phyloP scores from a whole-genome alignment of 1,140 invertebrate genomes.

The Geopemphigus sp. region DNA sequence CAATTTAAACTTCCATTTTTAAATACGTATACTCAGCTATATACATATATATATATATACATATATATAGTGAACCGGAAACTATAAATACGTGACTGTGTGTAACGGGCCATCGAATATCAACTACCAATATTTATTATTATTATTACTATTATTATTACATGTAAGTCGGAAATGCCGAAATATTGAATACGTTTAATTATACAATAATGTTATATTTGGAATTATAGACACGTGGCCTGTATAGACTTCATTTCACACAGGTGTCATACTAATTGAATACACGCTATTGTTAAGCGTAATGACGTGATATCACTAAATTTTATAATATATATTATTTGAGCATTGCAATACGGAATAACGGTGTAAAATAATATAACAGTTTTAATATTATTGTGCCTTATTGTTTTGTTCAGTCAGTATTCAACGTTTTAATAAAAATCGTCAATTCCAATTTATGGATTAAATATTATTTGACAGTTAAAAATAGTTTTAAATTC shows the following conservation, averaged over 20 bases:
- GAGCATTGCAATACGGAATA: neutral
- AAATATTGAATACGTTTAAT: conserved; percentile 33
- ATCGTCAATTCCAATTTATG: neutral
- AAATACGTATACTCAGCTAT: too few relatives aligned
- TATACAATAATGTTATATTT: conserved; percentile 15
- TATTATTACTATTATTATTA: conserved; percentile 23
- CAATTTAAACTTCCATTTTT: too few relatives aligned
- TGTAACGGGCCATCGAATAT: conserved; percentile 26
- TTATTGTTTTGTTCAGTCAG: neutral
- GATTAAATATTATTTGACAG: neutral
- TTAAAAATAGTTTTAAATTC: neutral
- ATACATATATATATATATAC: neutral
- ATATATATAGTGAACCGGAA: conserved; percentile 8
- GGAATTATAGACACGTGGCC: conserved; percentile 4
- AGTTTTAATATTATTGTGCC: neutral
- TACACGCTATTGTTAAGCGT: neutral
- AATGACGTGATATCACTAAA: neutral
- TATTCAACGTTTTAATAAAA: neutral
- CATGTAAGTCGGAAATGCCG: conserved; percentile 11
- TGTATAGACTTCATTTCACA: neutral
- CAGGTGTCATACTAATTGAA: conserved; percentile 15
- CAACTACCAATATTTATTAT: conserved; percentile 32
- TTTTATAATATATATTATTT: neutral
- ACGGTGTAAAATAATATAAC: neutral
- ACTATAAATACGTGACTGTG: conserved; percentile 22